These are phyloP conservation scores for Elysia crispata DNA, from an alignment of 2,888 invertebrate genomes.

Conservation along the genomic window DNA sequence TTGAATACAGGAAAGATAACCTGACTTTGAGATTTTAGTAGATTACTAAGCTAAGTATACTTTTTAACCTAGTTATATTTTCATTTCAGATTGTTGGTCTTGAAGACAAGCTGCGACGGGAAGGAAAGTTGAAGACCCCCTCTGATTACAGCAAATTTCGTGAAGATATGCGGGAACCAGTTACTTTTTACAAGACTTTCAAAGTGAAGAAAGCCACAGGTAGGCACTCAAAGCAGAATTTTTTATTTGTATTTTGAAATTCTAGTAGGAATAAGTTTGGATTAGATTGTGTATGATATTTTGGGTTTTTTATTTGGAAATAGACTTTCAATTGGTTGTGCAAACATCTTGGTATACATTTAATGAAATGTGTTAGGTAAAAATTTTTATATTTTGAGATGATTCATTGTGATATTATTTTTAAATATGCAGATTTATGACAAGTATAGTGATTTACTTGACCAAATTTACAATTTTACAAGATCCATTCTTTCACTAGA, in stretches of 20 bases:
- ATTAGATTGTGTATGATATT: too few species aligned
- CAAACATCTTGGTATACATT: not conserved
- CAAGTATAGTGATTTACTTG: too few species aligned
- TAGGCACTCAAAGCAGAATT: slow-evolving; percentile 18
- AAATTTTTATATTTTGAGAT: not conserved
- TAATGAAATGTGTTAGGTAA: not conserved
- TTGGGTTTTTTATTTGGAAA: too few species aligned
- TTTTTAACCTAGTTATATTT: not conserved
- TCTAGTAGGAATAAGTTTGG: too few species aligned
- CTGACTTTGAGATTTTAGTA: too few species aligned
- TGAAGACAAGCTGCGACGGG: slow-evolving; percentile 64
- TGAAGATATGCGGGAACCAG: slow-evolving; percentile 64
- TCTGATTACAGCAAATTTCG: slow-evolving; percentile 67
- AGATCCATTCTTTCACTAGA: too few species aligned
- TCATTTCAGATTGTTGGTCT: slow-evolving; percentile 63
- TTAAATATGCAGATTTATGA: too few species aligned
- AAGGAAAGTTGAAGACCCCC: slow-evolving; percentile 66
- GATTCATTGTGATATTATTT: too few species aligned
- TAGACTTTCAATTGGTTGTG: too few species aligned
- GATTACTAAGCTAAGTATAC: too few species aligned
- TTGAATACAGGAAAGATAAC: too few species aligned
- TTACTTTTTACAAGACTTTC: slow-evolving; percentile 63
- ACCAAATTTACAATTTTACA: too few species aligned
- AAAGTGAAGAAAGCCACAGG: slow-evolving; percentile 56
- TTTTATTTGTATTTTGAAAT: not conserved